These are phyloP conservation scores for Scalopus aquaticus DNA, from an alignment of 2,113 vertebrate genomes.

Conservation along the genomic window DNA sequence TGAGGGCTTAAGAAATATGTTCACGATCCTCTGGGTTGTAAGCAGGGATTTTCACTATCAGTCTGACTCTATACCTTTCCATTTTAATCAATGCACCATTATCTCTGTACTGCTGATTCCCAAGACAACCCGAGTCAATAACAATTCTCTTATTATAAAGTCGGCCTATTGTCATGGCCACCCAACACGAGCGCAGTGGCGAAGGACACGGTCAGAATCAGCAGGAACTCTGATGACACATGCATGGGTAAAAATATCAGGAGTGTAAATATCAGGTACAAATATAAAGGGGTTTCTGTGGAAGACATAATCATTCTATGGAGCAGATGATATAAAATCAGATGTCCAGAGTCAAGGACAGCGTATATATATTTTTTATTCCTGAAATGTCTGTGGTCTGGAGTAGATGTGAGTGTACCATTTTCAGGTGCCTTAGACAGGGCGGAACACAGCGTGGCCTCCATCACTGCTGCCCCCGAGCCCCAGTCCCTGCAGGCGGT, in stretches of 20 bases:
- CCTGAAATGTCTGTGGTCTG: neutral
- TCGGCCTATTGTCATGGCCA: neutral
- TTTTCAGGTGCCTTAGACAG: neutral
- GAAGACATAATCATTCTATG: neutral
- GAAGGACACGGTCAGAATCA: neutral
- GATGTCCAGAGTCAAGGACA: neutral
- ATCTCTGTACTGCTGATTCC: neutral
- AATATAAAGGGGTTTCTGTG: neutral
- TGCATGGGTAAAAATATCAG: neutral
- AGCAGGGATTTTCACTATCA: neutral
- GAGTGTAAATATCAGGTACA: neutral
- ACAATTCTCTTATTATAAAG: neutral
- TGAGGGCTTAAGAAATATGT: neutral
- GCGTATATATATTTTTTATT: neutral
- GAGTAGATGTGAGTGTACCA: neutral
- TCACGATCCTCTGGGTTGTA: neutral
- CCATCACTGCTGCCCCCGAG: neutral
- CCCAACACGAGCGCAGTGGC: neutral
- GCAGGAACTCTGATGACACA: neutral
- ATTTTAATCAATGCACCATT: neutral
- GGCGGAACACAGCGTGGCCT: neutral
- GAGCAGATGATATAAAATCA: neutral
- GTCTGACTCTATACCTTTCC: neutral
- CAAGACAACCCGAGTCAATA: neutral
- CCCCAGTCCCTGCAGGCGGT: accelerated